A percentile compares a stretch with the other conserved stretches of the same genome.
Conservation (phyloP, 2,113 vertebrate species). For the Brachirus orientalis region DNA sequence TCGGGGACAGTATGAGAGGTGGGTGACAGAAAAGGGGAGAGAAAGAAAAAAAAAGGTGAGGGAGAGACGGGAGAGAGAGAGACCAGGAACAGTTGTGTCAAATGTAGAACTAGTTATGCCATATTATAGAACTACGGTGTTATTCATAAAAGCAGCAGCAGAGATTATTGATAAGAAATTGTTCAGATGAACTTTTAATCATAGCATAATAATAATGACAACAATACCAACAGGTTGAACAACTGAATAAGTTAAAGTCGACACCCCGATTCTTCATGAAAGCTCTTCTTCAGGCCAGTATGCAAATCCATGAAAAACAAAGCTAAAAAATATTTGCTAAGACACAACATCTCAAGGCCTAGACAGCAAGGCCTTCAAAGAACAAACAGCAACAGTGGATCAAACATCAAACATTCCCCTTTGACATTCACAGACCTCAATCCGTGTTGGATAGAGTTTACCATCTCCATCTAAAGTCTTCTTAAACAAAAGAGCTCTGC, state of each 20-base stretch:
- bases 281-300: constrained; percentile 43
- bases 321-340: constrained; percentile 40
- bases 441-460: constrained; percentile 56
- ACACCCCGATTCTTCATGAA: constrained; percentile 51
- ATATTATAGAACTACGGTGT: no score
- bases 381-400: constrained; percentile 59
- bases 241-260: constrained; percentile 50
- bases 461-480: constrained; percentile 60
- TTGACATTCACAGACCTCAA: constrained; percentile 53
- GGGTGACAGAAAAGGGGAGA: no score
- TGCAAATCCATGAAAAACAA: constrained; percentile 66
- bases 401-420: constrained; percentile 69
- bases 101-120: no score
- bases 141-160: no score
- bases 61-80: no score
- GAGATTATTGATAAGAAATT: no score
- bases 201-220: no score
- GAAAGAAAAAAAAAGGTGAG: no score
- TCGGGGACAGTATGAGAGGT: no score
- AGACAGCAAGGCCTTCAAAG: constrained; percentile 48
- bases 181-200: no score
- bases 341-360: constrained; percentile 38
- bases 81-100: no score
- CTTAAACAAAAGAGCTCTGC: constrained; percentile 68
- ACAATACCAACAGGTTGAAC: constrained; percentile 47